phyloP scores from a whole-genome alignment of 2,888 invertebrate genomes.

The Clitarchus hookeri region DNA sequence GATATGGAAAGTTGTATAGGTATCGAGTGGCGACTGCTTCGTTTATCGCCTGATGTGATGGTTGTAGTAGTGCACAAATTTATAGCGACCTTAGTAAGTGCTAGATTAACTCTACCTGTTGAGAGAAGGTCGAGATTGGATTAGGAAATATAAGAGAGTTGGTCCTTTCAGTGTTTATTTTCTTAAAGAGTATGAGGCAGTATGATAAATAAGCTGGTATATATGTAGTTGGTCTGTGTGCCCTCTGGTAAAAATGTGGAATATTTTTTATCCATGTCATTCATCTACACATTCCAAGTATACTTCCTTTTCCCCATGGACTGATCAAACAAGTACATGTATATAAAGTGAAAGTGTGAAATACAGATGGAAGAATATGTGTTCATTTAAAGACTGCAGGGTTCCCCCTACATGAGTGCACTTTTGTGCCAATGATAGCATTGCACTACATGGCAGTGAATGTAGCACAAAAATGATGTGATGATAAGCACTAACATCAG shows the following conservation, averaged over 20 bases:
- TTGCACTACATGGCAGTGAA: conserved; percentile 10
- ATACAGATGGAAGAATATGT: conserved; percentile 2
- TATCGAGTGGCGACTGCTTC: too few relatives aligned
- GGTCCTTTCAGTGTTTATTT: conserved; percentile 10
- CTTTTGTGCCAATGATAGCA: neutral
- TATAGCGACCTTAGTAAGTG: neutral
- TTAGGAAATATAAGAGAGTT: neutral
- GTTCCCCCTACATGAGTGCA: conserved; percentile 7
- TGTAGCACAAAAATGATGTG: neutral
- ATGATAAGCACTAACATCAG: too few relatives aligned
- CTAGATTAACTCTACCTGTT: neutral
- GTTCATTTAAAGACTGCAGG: conserved; percentile 8
- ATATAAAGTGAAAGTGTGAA: neutral
- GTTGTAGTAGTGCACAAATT: neutral
- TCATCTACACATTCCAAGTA: neutral
- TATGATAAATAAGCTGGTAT: neutral
- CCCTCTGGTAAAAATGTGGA: neutral
- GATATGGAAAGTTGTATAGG: too few relatives aligned
- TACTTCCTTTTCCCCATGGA: neutral
- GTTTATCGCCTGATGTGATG: too few relatives aligned
- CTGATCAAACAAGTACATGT: neutral
- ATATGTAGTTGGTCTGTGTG: neutral
- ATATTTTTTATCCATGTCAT: neutral
- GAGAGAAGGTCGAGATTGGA: neutral
- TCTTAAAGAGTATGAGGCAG: conserved; percentile 10